Evolutionary conservation across 2,113 vertebrate species (phyloP).

Genomic region (Centropus bengalensis): DNA sequence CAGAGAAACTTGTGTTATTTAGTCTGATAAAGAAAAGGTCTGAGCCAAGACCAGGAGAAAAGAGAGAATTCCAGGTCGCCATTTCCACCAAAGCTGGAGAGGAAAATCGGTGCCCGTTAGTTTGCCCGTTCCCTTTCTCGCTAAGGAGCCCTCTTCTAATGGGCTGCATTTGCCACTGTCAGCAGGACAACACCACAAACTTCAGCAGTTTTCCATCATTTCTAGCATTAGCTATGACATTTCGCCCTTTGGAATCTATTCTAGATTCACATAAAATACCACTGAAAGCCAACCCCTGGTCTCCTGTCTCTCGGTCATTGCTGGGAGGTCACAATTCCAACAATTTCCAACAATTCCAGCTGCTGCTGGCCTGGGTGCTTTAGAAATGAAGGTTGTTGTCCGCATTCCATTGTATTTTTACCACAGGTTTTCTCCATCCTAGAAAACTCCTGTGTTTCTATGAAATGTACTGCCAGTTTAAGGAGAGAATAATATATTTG

Average conservation of each 20-base stretch:
- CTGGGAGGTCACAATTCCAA: background rate
- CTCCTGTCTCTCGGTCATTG: background rate
- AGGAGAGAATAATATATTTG: conserved; percentile 25
- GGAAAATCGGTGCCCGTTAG: background rate
- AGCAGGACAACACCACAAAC: background rate
- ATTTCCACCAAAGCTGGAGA: background rate
- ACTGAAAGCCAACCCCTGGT: background rate
- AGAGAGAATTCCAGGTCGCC: background rate
- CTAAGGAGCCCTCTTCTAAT: background rate
- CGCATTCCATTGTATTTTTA: background rate
- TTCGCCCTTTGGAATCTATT: background rate
- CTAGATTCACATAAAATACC: background rate
- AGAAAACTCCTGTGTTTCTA: background rate
- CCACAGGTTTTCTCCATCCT: background rate
- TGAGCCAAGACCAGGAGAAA: background rate
- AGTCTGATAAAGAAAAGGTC: background rate
- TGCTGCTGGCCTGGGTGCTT: background rate
- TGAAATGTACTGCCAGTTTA: conserved; percentile 3
- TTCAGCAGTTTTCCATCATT: background rate
- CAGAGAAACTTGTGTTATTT: background rate
- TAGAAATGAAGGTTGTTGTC: background rate
- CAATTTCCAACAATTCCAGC: too few relatives aligned
- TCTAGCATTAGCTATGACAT: background rate
- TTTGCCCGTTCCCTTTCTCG: background rate
- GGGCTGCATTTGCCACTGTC: background rate